Evolutionary conservation across 2,113 vertebrate species (phyloP).

Genomic region (Periophthalmodon schlosseri): DNA sequence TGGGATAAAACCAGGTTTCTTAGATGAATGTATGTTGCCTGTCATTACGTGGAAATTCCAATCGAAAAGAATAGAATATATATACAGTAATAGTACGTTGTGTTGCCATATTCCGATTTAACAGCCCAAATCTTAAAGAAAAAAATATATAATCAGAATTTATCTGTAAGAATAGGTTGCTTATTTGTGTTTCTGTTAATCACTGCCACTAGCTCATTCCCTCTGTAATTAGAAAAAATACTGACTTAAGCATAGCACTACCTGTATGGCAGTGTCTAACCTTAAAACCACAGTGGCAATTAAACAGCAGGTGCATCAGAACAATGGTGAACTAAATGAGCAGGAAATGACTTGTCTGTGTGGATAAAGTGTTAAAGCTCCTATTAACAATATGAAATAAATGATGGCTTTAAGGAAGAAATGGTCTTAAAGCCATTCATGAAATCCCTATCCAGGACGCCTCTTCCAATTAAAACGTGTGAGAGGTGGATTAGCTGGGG

Average conservation of each 20-base stretch:
- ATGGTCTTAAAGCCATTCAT: conserved; percentile 78
- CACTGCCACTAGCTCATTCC: not conserved
- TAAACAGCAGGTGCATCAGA: conserved; percentile 53
- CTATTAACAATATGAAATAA: conserved; percentile 74
- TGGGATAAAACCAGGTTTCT: too few species aligned
- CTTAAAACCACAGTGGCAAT: conserved; percentile 43
- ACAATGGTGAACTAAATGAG: conserved; percentile 61
- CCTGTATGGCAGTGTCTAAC: not conserved
- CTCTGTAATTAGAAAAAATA: not conserved
- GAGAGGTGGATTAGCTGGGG: conserved; percentile 80
- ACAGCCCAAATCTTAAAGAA: too few species aligned
- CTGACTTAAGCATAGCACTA: not conserved
- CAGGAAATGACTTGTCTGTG: conserved; percentile 62
- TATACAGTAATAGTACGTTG: too few species aligned
- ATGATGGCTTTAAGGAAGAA: conserved; percentile 76
- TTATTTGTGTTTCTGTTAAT: not conserved
- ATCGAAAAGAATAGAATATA: not conserved
- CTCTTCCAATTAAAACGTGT: conserved; percentile 80
- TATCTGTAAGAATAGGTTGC: not conserved
- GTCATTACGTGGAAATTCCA: not conserved
- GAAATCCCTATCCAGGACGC: conserved; percentile 77
- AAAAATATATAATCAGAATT: not conserved
- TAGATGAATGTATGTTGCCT: not conserved
- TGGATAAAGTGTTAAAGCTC: conserved; percentile 74
- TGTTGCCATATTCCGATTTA: too few species aligned